Percentiles rank a stretch among this genome's conserved stretches.
Conservation (phyloP, 2,888 invertebrate genomes). For the Brassicogethes aeneus region DNA sequence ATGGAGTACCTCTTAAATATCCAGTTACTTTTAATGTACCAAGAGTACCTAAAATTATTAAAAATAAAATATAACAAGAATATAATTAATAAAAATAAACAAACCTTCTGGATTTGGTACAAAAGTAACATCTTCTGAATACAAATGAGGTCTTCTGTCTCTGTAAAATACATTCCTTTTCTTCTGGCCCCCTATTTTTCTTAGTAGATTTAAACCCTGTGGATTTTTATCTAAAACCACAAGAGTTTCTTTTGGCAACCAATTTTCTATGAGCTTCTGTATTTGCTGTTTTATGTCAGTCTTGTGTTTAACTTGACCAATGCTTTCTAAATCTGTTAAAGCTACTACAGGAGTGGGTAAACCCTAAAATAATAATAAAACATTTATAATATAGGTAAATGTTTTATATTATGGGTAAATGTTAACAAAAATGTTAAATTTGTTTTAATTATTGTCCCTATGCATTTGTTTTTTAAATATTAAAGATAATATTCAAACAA, state of each 20-base stretch:
- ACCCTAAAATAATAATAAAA: constrained; percentile 39
- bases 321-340: constrained; percentile 63
- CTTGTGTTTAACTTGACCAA: constrained; percentile 60
- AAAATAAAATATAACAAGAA: constrained; percentile 6
- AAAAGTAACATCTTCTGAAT: constrained; percentile 73
- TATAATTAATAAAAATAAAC: too few species aligned
- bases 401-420: neutral
- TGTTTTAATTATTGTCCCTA: too few species aligned
- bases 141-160: constrained; percentile 72
- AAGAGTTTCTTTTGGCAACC: constrained; percentile 77
- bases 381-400: constrained; percentile 5
- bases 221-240: constrained; percentile 64
- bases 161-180: constrained; percentile 63
- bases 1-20: constrained; percentile 71
- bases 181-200: constrained; percentile 73
- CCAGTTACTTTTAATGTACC: constrained; percentile 79
- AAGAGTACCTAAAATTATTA: constrained; percentile 18
- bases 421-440: neutral
- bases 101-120: constrained; percentile 40
- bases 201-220: constrained; percentile 67
- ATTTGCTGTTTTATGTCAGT: constrained; percentile 57
- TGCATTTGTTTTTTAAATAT: too few species aligned
- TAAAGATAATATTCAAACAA: too few species aligned
- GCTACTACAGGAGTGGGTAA: constrained; percentile 70
- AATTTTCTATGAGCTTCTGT: constrained; percentile 56